Conservation (phyloP, 2,797 vertebrate genomes). For the Phataginus tetradactyla region DNA sequence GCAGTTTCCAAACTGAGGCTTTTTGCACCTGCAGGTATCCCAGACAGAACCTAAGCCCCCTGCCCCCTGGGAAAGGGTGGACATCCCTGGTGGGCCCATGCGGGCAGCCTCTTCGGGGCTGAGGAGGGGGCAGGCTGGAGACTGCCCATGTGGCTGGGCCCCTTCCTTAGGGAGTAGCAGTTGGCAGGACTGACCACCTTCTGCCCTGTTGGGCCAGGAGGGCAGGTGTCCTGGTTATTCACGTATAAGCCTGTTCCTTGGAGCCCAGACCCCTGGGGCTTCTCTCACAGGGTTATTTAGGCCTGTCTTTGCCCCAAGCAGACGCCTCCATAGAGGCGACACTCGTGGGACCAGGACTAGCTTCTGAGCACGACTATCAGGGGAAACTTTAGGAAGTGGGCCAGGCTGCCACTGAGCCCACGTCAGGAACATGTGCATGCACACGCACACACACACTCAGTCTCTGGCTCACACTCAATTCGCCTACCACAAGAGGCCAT, state of each 20-base stretch:
- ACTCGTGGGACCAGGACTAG: not conserved
- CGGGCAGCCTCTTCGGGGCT: not conserved
- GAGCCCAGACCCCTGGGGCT: not conserved
- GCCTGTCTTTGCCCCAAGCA: not conserved
- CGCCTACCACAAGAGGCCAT: not conserved
- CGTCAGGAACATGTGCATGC: not conserved
- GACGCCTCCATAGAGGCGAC: no score
- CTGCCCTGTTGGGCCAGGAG: not conserved
- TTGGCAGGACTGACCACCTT: not conserved
- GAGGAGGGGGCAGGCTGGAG: not conserved
- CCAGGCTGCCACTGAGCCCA: not conserved
- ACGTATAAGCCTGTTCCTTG: not conserved
- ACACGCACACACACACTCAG: not conserved
- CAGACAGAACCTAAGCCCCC: not conserved
- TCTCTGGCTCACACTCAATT: not conserved
- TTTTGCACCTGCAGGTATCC: not conserved
- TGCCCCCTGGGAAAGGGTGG: not conserved
- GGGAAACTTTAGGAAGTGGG: not conserved
- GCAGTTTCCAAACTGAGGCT: no score
- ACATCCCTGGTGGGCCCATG: not conserved
- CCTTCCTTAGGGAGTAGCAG: not conserved
- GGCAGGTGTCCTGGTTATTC: not conserved
- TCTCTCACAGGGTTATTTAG: not conserved
- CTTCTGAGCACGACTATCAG: not conserved
- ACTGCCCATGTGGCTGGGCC: not conserved